Evolutionary conservation across 1,140 invertebrate genomes (phyloP).

Genomic region (Drosophila santomea): DNA sequence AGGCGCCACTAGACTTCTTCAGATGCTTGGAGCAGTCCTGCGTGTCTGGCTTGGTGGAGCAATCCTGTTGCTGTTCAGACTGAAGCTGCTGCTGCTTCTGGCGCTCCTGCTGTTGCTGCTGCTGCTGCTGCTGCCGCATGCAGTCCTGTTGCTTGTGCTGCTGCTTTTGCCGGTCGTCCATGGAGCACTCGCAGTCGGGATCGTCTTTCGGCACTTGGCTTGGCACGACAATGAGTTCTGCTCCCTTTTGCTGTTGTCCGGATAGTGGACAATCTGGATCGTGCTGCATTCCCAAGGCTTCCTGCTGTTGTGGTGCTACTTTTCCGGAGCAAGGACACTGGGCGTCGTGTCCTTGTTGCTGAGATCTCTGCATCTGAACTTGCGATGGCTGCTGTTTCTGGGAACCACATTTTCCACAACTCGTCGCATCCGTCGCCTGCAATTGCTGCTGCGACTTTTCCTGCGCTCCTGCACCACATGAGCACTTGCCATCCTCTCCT

Average conservation of each 20-base stretch:
- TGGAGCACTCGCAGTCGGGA: not conserved
- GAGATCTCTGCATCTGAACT: constrained; percentile 1
- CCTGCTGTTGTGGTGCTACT: not conserved
- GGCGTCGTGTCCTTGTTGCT: not conserved
- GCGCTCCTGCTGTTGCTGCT: not conserved
- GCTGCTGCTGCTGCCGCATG: not conserved
- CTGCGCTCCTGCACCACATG: not conserved
- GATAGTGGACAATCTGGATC: not conserved
- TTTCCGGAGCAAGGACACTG: not conserved
- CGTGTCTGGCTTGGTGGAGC: not conserved
- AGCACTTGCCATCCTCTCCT: not conserved
- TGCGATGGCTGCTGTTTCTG: not conserved
- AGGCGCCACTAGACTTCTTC: not conserved
- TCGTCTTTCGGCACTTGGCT: not conserved
- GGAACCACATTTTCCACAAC: not conserved
- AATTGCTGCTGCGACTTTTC: not conserved
- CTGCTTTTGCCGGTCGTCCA: not conserved
- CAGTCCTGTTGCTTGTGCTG: constrained; percentile 2
- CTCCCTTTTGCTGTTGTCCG: not conserved
- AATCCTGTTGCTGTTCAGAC: not conserved
- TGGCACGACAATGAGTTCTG: not conserved
- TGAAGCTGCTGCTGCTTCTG: not conserved
- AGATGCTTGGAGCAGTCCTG: constrained; percentile 10
- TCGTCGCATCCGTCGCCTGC: not conserved
- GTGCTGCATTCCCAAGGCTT: not conserved